Evolutionary conservation across 1,140 invertebrate genomes (phyloP).

Genomic region (Macrobrachium nipponense): DNA sequence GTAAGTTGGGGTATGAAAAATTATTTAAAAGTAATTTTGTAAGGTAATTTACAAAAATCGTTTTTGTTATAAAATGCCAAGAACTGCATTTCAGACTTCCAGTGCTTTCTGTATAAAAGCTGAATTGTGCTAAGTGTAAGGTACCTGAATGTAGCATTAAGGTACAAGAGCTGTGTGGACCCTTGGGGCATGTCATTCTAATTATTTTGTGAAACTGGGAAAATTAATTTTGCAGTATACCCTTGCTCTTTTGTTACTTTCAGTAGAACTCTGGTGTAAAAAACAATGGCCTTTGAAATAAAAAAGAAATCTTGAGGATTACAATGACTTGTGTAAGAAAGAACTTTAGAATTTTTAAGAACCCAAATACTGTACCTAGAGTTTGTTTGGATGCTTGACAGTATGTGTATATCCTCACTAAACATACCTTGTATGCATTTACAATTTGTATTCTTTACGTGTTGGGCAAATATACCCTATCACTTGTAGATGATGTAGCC

Average conservation of each 20-base stretch:
- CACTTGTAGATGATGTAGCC: conserved; percentile 48
- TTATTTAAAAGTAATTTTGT: too few species aligned
- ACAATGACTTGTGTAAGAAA: too few species aligned
- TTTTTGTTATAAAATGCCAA: too few species aligned
- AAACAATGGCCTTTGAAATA: too few species aligned
- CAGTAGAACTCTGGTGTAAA: too few species aligned
- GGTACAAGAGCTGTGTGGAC: conserved; percentile 48
- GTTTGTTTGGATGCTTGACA: conserved; percentile 45
- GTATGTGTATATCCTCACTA: conserved; percentile 46
- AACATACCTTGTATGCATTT: conserved; percentile 59
- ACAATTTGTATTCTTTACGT: conserved; percentile 46
- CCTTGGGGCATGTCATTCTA: conserved; percentile 23
- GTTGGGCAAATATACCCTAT: conserved; percentile 39
- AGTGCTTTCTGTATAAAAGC: conserved; percentile 16
- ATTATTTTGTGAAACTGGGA: conserved; percentile 14
- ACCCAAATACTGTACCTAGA: conserved; percentile 16
- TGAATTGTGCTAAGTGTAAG: conserved; percentile 56
- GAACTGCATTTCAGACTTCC: too few species aligned
- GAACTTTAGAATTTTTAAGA: too few species aligned
- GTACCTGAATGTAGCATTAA: conserved; percentile 59
- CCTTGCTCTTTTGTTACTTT: background rate
- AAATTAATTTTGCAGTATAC: background rate
- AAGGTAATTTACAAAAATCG: too few species aligned
- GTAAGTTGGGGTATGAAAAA: too few species aligned
- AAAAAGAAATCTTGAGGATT: too few species aligned